Base-by-base conservation (phyloP, 92 coral and sea anemone genomes). In the Phenganax subtilis region DNA sequence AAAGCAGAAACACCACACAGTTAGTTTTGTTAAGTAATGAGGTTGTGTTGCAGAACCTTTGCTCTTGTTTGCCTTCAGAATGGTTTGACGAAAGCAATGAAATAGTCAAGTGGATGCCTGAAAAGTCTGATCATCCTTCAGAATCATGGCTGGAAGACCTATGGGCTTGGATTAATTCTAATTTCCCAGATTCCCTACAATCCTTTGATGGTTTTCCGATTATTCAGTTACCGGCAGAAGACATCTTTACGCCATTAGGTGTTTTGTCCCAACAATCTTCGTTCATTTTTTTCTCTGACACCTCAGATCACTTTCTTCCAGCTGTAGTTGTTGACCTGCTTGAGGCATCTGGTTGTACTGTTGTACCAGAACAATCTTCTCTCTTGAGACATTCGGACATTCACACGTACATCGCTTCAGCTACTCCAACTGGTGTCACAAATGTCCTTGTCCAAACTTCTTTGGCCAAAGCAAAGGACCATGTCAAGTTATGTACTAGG, bases 141-240 rank as follows among this genome's bases (percentile, higher is more conserved):
- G 90, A 86, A 59, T 85, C 77, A 47, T 93, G 98, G 98, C 63
- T 93, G 68, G 80, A 90, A 51, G 85, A 87, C 47, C 85, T 91
- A 54, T 93, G 98, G 98, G 75, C 89, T 15, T 93, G 98, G 98
- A 89, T 93, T 12, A 88, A 89, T 60, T 87, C 92, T 30, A 91
- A 92, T 77, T 93, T 85, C 79, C 89, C 98, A 11, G 88, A 86
- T 20, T 91, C 92, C 51, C 92, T 93, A 10, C 80, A 87, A 54
- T 59, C 81, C 10, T 93, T 93, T 62, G 91, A 91, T 56, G 92
- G 91, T 9, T 78, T 93, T 14, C 98, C 98, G 59, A 87, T 93
- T 37, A 83, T 93, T 75, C 94, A 91, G 12, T 30, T 87, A 3
- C 80, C 83, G 6, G 51, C 87, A 55, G 86, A 78, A 70, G 87